Conservation (phyloP, 2,113 vertebrate genomes). For the Atlantisia rogersi region DNA sequence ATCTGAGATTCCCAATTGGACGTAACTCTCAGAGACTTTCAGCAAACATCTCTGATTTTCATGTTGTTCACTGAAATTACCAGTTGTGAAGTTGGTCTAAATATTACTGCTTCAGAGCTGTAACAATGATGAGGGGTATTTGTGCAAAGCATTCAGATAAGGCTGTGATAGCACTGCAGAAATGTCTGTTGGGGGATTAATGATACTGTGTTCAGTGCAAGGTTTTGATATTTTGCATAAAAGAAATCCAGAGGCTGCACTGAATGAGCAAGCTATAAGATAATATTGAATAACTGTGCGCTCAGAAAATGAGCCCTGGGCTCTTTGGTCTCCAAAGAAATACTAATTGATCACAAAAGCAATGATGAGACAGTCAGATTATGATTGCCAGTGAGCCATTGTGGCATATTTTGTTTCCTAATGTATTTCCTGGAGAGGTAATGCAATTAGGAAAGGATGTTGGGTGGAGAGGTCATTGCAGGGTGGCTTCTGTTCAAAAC, state of each 20-base stretch:
- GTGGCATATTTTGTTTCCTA: not conserved
- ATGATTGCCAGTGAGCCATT: not conserved
- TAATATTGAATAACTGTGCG: not conserved
- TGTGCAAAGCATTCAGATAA: not conserved
- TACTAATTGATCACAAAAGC: not conserved
- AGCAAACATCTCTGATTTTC: not conserved
- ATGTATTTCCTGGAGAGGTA: not conserved
- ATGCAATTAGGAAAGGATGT: not conserved
- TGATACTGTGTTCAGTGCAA: not conserved
- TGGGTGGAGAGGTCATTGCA: not conserved
- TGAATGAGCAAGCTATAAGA: not conserved
- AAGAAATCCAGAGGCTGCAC: not conserved
- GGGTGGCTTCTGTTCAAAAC: not conserved
- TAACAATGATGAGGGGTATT: not conserved
- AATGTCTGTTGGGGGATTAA: not conserved
- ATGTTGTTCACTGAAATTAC: not conserved
- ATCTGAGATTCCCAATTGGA: not conserved
- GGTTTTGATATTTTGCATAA: not conserved
- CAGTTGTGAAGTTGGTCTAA: not conserved
- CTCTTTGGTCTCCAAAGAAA: not conserved
- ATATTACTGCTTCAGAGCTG: not conserved
- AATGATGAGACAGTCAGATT: not conserved
- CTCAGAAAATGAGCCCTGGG: not conserved
- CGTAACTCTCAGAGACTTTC: not conserved
- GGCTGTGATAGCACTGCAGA: not conserved